Evolutionary conservation across 2,888 invertebrate species (phyloP), one percentile per base, ranked within the genome.

Genomic region (Beris chalybata): DNA sequence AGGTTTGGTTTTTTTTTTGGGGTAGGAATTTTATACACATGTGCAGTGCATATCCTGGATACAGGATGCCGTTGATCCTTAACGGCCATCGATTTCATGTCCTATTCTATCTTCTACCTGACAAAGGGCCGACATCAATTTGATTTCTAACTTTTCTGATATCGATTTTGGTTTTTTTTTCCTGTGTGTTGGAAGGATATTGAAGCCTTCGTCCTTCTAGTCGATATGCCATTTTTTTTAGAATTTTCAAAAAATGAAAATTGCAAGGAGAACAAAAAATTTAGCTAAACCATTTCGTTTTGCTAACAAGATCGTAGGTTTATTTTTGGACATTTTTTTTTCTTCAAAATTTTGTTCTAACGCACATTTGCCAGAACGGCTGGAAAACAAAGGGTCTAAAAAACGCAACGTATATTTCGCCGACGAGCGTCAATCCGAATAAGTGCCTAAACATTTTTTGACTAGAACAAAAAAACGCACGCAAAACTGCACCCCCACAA

Each of bases 401-500:
- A 64, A 55, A 22, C 3, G 1, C 38, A 38, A 38, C 38, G 38
- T 47, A 64, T 11, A 45, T 38, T 38, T 38, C 9, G 38, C 9
- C 38, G 38, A 38, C 38, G 9, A 38, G 9, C 38, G 48, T 11
- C 15, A 12, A 48, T n/a, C 15, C 3, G 3, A 38, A 38, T 38
- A 38, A 38, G 38, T 38, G 15, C 53, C 29, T 30, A 15, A 29
- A 15, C 4, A 53, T 45, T 9, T 2, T 22, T 43, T 13, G 12
- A 57, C 45, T 13, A 31, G 30, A 48, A 56, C 9, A 55, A 65
- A 47, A 22, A 38, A 38, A 29, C 31, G 22, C 54, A 31, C n/a
- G 55, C 55, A 44, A 59, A 56, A 56, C 59, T 67, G 63, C 63
- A 56, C 56, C 67, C 59, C 54, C 59, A 56, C 63, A 67, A 59